Evolutionary conservation across 2,113 vertebrate genomes (phyloP), one percentile per base, ranked within the genome.

Genomic region (Egretta garzetta): DNA sequence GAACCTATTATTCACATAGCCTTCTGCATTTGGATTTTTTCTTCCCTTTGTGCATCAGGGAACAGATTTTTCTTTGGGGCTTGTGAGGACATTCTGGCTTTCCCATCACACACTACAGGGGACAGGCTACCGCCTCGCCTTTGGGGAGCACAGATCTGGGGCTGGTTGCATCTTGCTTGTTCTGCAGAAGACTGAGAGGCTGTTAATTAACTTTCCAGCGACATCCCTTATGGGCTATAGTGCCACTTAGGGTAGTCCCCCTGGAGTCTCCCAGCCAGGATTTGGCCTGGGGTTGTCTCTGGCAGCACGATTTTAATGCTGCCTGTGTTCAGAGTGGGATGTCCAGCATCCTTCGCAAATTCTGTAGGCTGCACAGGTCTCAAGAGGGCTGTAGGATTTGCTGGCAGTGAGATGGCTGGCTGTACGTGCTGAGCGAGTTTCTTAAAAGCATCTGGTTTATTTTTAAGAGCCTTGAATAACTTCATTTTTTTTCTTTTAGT

Each of bases 151-250:
- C 37, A 17, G 18, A 91, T 91, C 52, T 87, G 76, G 62, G 64
- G 23, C 83, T 26, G 71, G 23, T 28, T 60, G 52, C 84, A 23
- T 63, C 50, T 66, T 8, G 1, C 55, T 80, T 35, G 0, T 33
- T 60, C 77, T 37, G 28, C 30, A n/a, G 74, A 41, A 70, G 66
- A 11, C 35, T 32, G 55, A 72, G 73, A 52, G 66, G 27, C 79
- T 80, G 85, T 94, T 94, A 88, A 94, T 93, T 95, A 85, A 76
- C 67, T 86, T 94, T 26, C 23, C 81, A 60, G 62, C 2, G 7
- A 80, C 90, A 84, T 76, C 35, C 45, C 75, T 60, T 24, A 8
- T 2, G 72, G 47, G 17, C 18, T 74, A n/a, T 53, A 39, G 20
- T 32, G 70, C 59, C 15, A 4, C 35, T n/a, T 45, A 56, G n/a